Evolutionary conservation across 2,113 vertebrate species (phyloP).

Genomic region (Cyprinodon tularosa): DNA sequence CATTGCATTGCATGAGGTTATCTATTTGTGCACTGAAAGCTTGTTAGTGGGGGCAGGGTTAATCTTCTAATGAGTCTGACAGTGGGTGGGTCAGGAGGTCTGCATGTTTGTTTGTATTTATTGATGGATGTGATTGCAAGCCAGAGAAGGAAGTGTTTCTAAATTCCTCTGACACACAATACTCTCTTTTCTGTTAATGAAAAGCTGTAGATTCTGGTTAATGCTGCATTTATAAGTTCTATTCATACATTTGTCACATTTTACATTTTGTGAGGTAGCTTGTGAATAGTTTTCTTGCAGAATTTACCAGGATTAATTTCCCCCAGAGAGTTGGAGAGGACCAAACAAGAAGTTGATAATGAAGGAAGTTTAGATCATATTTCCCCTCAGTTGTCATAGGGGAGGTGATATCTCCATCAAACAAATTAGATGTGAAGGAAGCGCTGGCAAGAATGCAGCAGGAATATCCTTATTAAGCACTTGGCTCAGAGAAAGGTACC

Average conservation of each 20-base stretch:
- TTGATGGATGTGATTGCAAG: slow-evolving; percentile 66
- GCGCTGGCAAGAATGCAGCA: background rate
- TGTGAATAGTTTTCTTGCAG: background rate
- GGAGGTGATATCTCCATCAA: background rate
- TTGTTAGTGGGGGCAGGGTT: background rate
- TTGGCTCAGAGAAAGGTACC: background rate
- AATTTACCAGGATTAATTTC: background rate
- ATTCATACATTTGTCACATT: background rate
- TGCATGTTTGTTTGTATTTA: slow-evolving; percentile 63
- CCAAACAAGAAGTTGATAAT: background rate
- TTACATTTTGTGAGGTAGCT: background rate
- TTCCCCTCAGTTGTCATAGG: background rate
- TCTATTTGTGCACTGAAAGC: slow-evolving; percentile 9
- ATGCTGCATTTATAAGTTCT: background rate
- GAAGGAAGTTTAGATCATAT: background rate
- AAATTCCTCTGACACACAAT: slow-evolving; percentile 35
- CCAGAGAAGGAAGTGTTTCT: slow-evolving; percentile 48
- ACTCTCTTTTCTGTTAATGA: slow-evolving; percentile 51
- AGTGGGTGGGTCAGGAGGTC: slow-evolving; percentile 47
- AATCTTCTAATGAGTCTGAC: slow-evolving; percentile 25
- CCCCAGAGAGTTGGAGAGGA: background rate
- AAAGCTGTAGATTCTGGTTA: slow-evolving; percentile 15
- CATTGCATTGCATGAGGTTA: slow-evolving; percentile 13
- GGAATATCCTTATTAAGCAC: background rate
- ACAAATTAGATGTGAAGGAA: background rate